These are phyloP conservation scores for Halcyon malimbica DNA, from an alignment of 2,113 vertebrate species.

Conservation along the genomic window DNA sequence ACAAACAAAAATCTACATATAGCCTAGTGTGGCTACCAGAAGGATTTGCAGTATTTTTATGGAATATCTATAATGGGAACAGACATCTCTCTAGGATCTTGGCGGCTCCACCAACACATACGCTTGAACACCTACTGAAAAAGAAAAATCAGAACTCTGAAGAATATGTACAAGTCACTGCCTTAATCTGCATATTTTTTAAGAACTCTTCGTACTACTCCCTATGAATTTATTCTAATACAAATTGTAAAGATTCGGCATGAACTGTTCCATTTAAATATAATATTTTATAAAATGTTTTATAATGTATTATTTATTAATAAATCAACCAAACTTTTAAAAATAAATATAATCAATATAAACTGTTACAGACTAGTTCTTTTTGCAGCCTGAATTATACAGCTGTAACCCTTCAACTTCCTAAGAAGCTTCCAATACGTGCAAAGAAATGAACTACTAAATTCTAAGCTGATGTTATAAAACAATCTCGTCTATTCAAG, in stretches of 20 bases:
- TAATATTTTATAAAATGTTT: neutral
- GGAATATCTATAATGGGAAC: neutral
- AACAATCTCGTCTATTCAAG: neutral
- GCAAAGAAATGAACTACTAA: neutral
- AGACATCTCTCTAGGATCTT: conserved; percentile 1
- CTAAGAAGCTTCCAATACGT: neutral
- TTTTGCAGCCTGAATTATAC: neutral
- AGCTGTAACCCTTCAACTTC: neutral
- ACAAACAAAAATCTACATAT: neutral
- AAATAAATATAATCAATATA: neutral
- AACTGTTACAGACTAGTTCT: neutral
- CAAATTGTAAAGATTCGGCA: neutral
- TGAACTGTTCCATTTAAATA: neutral
- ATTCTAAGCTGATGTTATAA: neutral
- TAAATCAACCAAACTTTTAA: neutral
- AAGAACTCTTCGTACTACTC: neutral
- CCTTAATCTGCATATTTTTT: neutral
- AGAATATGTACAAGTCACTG: neutral
- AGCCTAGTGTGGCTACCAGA: neutral
- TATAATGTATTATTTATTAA: neutral
- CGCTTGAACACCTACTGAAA: neutral
- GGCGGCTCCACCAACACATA: neutral
- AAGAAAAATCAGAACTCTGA: neutral
- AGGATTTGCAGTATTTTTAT: neutral
- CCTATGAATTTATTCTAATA: neutral